Evolutionary conservation across 1,140 invertebrate species (phyloP).

Genomic region (Atopsyche davidsoni): DNA sequence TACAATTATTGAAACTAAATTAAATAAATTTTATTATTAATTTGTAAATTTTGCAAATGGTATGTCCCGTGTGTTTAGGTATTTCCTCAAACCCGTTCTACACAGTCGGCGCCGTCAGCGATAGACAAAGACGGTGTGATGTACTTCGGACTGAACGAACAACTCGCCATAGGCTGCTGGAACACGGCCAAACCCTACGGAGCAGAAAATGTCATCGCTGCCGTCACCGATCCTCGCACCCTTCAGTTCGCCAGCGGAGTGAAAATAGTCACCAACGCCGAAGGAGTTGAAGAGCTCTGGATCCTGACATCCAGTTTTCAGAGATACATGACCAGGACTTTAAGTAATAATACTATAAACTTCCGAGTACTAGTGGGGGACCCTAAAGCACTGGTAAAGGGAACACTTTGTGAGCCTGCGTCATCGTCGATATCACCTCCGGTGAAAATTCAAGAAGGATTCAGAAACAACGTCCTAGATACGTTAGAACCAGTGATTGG

Average conservation of each 20-base stretch:
- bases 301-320: constrained; percentile 61
- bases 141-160: constrained; percentile 52
- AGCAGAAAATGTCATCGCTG: constrained; percentile 44
- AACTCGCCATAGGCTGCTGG: constrained; percentile 54
- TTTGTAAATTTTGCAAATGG: too few relatives aligned
- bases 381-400: constrained; percentile 20
- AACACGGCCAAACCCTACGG: constrained; percentile 45
- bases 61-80: too few relatives aligned
- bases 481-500: too few relatives aligned
- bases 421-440: too few relatives aligned
- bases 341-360: constrained; percentile 53
- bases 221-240: constrained; percentile 44
- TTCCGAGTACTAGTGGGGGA: constrained; percentile 54
- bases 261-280: constrained; percentile 55
- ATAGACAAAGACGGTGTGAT: constrained; percentile 53
- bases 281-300: constrained; percentile 61
- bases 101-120: constrained; percentile 48
- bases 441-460: too few relatives aligned
- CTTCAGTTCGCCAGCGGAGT: constrained; percentile 62
- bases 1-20: too few relatives aligned
- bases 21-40: neutral
- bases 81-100: neutral
- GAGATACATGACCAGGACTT: constrained; percentile 52
- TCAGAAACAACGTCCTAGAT: too few relatives aligned
- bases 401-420: neutral